Conservation (phyloP, 2,113 vertebrate genomes). For the Odontesthes bonariensis region DNA sequence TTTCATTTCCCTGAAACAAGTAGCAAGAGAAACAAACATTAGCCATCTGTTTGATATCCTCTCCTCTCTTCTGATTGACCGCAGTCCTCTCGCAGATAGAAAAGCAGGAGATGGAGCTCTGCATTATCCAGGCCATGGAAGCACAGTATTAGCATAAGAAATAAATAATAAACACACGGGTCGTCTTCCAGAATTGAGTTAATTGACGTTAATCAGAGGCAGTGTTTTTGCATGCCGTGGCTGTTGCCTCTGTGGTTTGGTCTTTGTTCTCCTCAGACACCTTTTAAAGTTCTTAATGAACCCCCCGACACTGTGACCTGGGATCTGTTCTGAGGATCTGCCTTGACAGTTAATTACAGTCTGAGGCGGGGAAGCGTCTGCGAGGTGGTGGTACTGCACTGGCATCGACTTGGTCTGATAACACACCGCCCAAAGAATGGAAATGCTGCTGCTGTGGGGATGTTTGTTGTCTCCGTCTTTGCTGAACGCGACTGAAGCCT, state of each 20-base stretch:
- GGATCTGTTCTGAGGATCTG: constrained; percentile 56
- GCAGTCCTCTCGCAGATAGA: constrained; percentile 39
- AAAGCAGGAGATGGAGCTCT: constrained; percentile 50
- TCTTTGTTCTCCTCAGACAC: constrained; percentile 77
- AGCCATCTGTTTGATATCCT: constrained; percentile 66
- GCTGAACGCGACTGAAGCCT: constrained; percentile 37
- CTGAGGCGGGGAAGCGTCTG: constrained; percentile 47
- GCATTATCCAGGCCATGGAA: constrained; percentile 44
- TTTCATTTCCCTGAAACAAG: constrained; percentile 65
- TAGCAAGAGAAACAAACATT: constrained; percentile 54
- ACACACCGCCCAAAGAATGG: constrained; percentile 20
- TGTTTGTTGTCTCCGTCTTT: constrained; percentile 38
- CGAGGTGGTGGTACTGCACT: constrained; percentile 21
- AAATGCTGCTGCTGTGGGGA: background rate
- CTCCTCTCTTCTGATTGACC: constrained; percentile 37
- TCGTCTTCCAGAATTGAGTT: constrained; percentile 65
- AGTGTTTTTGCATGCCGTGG: constrained; percentile 56
- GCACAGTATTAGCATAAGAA: constrained; percentile 63
- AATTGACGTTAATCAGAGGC: constrained; percentile 82
- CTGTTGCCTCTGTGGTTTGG: constrained; percentile 59
- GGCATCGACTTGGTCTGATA: constrained; percentile 53
- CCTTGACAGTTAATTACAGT: constrained; percentile 80
- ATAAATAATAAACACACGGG: constrained; percentile 43
- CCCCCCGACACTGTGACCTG: constrained; percentile 58
- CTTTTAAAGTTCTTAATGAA: constrained; percentile 80